Percentiles rank a stretch among this genome's conserved stretches.
These are phyloP conservation scores for Benitochromis conjunctus DNA, from an alignment of 2,113 vertebrate genomes.

Conservation along the genomic window DNA sequence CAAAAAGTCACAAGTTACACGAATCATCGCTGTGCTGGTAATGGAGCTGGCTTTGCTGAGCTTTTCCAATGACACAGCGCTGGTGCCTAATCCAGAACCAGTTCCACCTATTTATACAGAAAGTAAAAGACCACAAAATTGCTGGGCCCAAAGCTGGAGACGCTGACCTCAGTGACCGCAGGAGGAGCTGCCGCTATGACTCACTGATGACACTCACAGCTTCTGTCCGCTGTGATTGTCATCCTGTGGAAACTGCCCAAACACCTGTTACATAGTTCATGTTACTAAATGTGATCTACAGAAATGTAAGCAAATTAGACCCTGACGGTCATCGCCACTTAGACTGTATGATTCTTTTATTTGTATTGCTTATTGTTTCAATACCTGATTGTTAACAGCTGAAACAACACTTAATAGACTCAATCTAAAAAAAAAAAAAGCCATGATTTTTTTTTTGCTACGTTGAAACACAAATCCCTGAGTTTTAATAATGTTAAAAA, in stretches of 20 bases:
- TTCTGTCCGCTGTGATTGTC: background rate
- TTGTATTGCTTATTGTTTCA: background rate
- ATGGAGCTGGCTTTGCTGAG: background rate
- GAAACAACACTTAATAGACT: background rate
- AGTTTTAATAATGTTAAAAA: background rate
- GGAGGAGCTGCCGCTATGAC: background rate
- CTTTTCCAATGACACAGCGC: background rate
- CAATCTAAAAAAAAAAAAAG: background rate
- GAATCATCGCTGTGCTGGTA: background rate
- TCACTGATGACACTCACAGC: background rate
- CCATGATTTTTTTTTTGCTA: background rate
- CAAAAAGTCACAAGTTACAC: background rate
- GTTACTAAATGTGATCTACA: no score
- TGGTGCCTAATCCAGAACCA: background rate
- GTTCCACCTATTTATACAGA: background rate
- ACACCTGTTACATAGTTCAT: background rate
- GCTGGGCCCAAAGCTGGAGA: background rate
- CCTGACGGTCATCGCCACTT: fast-evolving
- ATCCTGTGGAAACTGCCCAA: background rate
- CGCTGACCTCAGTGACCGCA: background rate
- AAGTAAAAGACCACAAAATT: background rate
- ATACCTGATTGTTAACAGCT: background rate
- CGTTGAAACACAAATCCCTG: background rate
- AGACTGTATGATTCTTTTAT: background rate
- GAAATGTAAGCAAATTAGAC: background rate